Percentiles rank a stretch among this genome's conserved stretches.
Evolutionary conservation across 2,113 vertebrate genomes (phyloP).

Genomic region (Onychostruthus taczanowskii): DNA sequence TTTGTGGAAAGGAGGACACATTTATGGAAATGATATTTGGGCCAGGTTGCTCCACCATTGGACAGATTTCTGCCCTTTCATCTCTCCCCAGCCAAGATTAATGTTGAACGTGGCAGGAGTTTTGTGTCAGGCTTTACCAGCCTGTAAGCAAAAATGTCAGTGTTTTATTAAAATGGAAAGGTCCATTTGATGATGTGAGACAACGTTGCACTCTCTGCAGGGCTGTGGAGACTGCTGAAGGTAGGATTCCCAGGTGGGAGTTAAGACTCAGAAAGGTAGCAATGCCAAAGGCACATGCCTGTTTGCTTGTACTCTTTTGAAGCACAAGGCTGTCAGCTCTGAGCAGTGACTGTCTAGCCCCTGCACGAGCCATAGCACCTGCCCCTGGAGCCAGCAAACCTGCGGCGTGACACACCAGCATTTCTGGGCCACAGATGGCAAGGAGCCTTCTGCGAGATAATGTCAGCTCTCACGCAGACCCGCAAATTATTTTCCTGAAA

Average conservation of each 20-base stretch:
- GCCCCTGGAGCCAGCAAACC: not conserved
- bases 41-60: not conserved
- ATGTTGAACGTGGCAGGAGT: not conserved
- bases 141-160: not conserved
- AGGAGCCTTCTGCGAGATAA: not conserved
- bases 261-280: not conserved
- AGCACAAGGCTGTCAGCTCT: not conserved
- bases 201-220: fast-evolving
- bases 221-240: not conserved
- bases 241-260: not conserved
- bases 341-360: not conserved
- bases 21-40: not conserved
- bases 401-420: fast-evolving
- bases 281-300: not conserved
- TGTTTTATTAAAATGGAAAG: not conserved
- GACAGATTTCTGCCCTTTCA: not conserved
- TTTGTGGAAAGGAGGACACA: not conserved
- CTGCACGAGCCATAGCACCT: fast-evolving
- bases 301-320: not conserved
- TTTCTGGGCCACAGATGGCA: not conserved
- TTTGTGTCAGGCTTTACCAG: not conserved
- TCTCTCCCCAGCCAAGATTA: not conserved
- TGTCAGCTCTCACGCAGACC: not conserved
- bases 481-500: not conserved
- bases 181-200: not conserved